Conservation (phyloP, 2,113 vertebrate genomes). For the Pedionomus torquatus region DNA sequence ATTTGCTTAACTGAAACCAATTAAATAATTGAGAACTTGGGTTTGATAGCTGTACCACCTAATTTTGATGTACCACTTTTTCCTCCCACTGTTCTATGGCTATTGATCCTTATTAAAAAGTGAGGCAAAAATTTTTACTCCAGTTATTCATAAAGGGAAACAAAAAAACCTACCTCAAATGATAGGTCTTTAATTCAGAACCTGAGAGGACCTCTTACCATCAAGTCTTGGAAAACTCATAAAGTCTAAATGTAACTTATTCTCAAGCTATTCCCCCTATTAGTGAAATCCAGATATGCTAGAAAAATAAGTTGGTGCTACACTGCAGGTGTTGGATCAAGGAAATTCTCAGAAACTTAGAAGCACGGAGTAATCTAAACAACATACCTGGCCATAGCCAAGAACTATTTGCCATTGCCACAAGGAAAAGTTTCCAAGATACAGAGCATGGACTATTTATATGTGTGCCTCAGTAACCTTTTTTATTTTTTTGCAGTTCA, state of each 20-base stretch:
- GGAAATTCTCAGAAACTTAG: background rate
- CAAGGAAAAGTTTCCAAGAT: background rate
- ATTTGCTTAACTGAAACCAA: background rate
- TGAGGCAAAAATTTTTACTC: background rate
- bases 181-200: background rate
- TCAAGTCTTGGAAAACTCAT: background rate
- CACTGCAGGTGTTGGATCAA: background rate
- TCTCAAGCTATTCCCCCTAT: background rate
- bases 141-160: background rate
- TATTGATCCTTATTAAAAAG: background rate
- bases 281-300: background rate
- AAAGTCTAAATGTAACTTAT: background rate
- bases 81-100: background rate
- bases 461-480: background rate
- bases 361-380: background rate
- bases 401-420: background rate
- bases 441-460: rapidly evolving
- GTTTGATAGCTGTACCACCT: background rate
- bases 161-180: rapidly evolving
- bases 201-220: background rate
- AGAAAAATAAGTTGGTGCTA: background rate
- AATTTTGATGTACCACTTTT: background rate
- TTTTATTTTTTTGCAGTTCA: no score
- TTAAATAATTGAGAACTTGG: background rate
- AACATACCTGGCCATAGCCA: background rate